Conservation (phyloP, 30 jellyfish, hydroid and myxozoan species). For the Aurelia sp. region DNA sequence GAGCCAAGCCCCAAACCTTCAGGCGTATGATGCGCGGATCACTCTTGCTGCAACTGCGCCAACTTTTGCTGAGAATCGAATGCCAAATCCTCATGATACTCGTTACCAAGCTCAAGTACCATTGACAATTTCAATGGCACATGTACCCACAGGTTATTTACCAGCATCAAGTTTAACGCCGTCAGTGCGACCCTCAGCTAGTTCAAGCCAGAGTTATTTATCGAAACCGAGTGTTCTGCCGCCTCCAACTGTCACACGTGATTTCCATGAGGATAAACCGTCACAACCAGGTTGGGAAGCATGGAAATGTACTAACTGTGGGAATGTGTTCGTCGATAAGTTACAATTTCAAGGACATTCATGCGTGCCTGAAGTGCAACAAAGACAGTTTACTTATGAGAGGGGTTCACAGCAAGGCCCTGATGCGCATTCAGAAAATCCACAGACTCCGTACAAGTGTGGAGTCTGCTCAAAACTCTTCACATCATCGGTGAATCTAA, state of each 20-base stretch:
- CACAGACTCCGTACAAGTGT: conserved; percentile 89
- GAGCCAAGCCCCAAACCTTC: conserved; percentile 91
- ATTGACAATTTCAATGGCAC: conserved; percentile 50
- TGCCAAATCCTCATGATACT: conserved; percentile 62
- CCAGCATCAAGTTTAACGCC: conserved; percentile 53
- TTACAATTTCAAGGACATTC: conserved; percentile 79
- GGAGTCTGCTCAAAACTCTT: conserved; percentile 88
- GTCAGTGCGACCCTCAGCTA: conserved; percentile 64
- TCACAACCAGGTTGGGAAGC: conserved; percentile 78
- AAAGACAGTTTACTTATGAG: conserved; percentile 74
- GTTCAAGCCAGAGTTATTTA: conserved; percentile 37
- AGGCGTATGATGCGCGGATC: conserved; percentile 56
- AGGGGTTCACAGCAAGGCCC: conserved; percentile 61
- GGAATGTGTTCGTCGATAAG: conserved; percentile 74
- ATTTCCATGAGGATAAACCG: conserved; percentile 60
- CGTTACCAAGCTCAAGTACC: conserved; percentile 72
- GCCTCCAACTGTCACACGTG: conserved; percentile 48
- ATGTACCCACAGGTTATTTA: conserved; percentile 39
- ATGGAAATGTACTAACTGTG: conserved; percentile 88
- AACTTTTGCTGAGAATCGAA: conserved; percentile 56
- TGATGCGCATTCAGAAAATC: conserved; percentile 79
- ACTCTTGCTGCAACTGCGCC: conserved; percentile 54
- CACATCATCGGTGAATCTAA: conserved; percentile 77
- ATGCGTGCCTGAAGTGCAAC: conserved; percentile 65
- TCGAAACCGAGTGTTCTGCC: conserved; percentile 60